Base-by-base conservation (phyloP, 2,113 vertebrate genomes). In the Girardinichthys multiradiatus region DNA sequence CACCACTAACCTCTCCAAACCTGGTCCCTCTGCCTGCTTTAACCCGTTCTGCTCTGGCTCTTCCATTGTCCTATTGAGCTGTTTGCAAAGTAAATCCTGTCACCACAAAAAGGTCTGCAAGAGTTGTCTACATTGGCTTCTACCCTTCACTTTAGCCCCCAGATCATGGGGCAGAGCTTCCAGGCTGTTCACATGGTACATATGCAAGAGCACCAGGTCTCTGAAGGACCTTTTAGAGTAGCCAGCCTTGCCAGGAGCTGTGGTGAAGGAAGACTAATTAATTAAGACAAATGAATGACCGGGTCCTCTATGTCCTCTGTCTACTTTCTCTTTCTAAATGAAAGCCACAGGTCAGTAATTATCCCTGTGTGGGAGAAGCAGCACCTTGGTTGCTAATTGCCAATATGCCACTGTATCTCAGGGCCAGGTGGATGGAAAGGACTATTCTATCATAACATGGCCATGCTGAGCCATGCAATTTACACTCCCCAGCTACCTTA, bases 1-100 rank as follows among this genome's bases (percentile, higher is more conserved):
- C 94, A 81, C 86, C 84, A 81, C 92, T 94, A 94, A 95, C 93
- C 91, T 93, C 91, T 90, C 88, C 87, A 81, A 87, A 89, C 86
- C 79, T 74, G 82, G 72, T 61, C 86, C 85, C 45, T 21, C 79
- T 81, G 76, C 69, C 81, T 69, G 62, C 77, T 79, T 93, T 93
- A 94, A 94, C 92, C 84, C 89, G 63, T 76, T 86, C 48, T 64
- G 60, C 74, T 62, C 82, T 15, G n/a, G 57, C 69, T 0, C 2
- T 31, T 45, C 61, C 68, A 10, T 26, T 39, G 21, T 51, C 60
- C 27, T 73, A 39, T 28, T 48, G 8, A 60, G 51, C 30, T 63
- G 63, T 66, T 77, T 71, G 65, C 33, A 19, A 48, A 63, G 60
- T 26, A n/a, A 5, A 30, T 0, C 19, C 30, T 19, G 39, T 66